Conservation (phyloP, 1,140 invertebrate species). For the Conus ventricosus region DNA sequence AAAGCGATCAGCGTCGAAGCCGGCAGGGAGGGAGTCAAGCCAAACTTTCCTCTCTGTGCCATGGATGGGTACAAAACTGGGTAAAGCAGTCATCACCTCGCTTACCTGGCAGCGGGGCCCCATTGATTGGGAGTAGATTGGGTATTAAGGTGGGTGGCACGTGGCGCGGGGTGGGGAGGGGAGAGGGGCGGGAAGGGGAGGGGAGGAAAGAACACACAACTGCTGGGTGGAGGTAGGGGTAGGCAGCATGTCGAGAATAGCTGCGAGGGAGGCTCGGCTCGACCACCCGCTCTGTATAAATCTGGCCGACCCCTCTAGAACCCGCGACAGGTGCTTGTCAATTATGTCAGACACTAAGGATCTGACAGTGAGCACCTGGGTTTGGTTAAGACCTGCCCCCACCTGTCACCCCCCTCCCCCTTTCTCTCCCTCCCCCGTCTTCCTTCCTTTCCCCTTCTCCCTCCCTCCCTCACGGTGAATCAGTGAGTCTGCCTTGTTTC, state of each 20-base stretch:
- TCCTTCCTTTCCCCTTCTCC: neutral
- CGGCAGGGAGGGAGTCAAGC: neutral
- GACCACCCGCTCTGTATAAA: slow-evolving; percentile 16
- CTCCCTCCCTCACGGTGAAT: neutral
- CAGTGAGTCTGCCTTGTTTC: neutral
- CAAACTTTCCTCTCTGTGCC: neutral
- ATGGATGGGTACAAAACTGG: slow-evolving; percentile 6
- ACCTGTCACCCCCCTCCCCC: neutral
- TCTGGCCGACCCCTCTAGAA: slow-evolving; percentile 3
- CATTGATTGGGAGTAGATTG: slow-evolving; percentile 5
- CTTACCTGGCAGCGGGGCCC: slow-evolving; percentile 8
- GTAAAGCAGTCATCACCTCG: slow-evolving; percentile 10
- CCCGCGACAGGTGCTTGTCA: slow-evolving; percentile 25
- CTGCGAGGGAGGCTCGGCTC: neutral
- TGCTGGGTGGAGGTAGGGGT: neutral
- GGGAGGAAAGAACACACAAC: neutral
- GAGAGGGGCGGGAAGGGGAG: neutral
- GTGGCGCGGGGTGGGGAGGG: neutral
- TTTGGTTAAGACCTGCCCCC: neutral
- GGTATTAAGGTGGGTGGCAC: slow-evolving; percentile 14
- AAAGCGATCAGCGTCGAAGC: neutral
- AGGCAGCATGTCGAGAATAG: neutral
- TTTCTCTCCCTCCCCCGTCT: neutral
- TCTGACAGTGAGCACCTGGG: slow-evolving; percentile 12
- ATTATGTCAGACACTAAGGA: slow-evolving; percentile 24